Evolutionary conservation across 2,113 vertebrate species (phyloP), one percentile per base, ranked within the genome.

Genomic region (Tragelaphus strepsiceros): DNA sequence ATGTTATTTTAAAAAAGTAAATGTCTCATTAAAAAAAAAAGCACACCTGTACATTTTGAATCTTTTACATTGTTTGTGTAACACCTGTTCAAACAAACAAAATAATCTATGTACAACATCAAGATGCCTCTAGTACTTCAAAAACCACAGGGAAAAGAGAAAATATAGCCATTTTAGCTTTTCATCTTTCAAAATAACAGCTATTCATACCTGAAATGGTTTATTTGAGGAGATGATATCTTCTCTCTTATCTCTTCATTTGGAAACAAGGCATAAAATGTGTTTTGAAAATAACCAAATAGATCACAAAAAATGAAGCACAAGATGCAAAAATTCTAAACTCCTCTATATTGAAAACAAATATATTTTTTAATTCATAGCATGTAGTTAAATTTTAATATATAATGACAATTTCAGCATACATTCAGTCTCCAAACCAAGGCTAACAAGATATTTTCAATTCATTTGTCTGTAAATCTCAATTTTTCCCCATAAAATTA

Each of bases 111-210:
- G 43, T 30, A 96, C 85, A 91, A 88, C 82, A 96, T 97, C 67
- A 92, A 95, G 87, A 67, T 83, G 54, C 71, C 77, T 85, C 85
- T 58, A 32, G 24, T 62, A 96, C 96, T 98, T 97, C 97, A 97
- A 96, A 97, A 92, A 61, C 32, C 30, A 90, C 62, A 83, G 71
- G 74, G 9, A 46, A 53, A 59, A 91, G 93, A 93, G 88, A 97
- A 97, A 97, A 91, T 59, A 80, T 0, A 59, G 83, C n/a, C 86
- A 49, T 97, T 86, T 91, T 87, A 84, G 96, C 93, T 97, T 98
- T 97, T 97, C 96, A 97, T 97, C 93, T 97, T 95, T 89, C 67
- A 61, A 98, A 97, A 95, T 97, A 89, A 97, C 91, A 97, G 94
- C 97, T 93, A 59, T 94, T 97, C 83, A 13, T 35, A 94, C 85